Base-by-base conservation (phyloP, 2,113 vertebrate species). In the Nothocercus nigrocapillus region DNA sequence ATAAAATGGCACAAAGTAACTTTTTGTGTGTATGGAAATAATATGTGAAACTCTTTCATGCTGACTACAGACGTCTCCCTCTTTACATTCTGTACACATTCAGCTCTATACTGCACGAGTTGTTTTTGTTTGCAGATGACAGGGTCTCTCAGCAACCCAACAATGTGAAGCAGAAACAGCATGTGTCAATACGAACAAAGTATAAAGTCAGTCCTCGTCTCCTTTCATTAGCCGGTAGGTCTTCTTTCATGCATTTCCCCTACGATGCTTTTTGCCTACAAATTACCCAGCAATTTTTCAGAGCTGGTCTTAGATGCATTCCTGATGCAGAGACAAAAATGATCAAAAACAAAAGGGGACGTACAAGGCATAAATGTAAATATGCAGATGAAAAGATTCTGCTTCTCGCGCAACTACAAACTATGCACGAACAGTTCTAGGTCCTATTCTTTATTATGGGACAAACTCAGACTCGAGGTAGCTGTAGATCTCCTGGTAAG, bases 101-200 rank as follows among this genome's bases (percentile, higher is more conserved):
- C 54, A 11, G 64, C 53, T 76, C 58, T n/a, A 36, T 76, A 58
- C 51, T 44, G 62, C 74, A 51, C 14, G 62, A 94, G 63, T 76
- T 78, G 89, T 2, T 76, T 87, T 82, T 95, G 88, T 96, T 95
- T 95, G 87, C 93, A 78, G 63, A 94, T 67, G 68, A 89, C 89
- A 93, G 91, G 45, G 76, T 83, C 89, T 88, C 95, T 95, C 88
- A 83, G 94, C 76, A 88, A 75, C 3, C 0, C 87, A 56, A 82
- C 89, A 93, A 94, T 36, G 87, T 22, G 32, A 88, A 91, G 73
- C 66, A 90, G 49, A 91, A 93, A 70, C 51, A 83, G 68, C 47
- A n/a, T 64, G 85, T 78, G 61, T 69, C 76, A 85, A 17, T 61
- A 93, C 64, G 91, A 91, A 85, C 82, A 95, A 93, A 78, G 88